Evolutionary conservation across 1,140 invertebrate species (phyloP), one percentile per base, ranked within the genome.

Genomic region (Eueides isabella): DNA sequence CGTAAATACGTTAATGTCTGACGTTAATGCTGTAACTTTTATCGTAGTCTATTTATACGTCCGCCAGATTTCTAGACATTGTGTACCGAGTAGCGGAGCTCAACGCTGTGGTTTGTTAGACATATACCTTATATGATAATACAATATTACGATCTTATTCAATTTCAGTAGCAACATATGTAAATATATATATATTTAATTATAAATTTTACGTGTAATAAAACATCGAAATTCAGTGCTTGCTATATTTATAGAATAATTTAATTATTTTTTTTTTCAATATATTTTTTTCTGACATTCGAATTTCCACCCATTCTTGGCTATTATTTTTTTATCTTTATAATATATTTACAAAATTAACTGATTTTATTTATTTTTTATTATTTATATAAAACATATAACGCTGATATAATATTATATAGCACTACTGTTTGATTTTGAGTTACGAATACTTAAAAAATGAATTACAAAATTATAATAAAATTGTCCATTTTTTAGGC

Each of bases 191-290:
- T 55, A 26, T 55, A 55, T 55, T 55, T 55, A 85, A 84, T 85
- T 86, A 87, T 81, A 88, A 87, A 85, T 76, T 84, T 85, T 85
- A 84, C 61, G 89, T 91, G 87, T 88, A 83, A 83, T 84, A 89
- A 86, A 91, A 91, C 89, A 89, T 91, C 85, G 84, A 91, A 89
- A 88, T 89, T 91, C 89, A 91, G 89, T 91, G 89, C 89, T 91
- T 86, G 80, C 87, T 89, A 91, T 90, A 79, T 75, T 86, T 82
- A 86, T 86, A 88, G 80, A 88, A 84, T 87, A 85, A 79, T 76
- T 78, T 74, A 74, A 74, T 71, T 75, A n/a, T 72, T 72, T 74
- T 64, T 71, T 55, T 55, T 55, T 80, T 77, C 70, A 69, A 74
- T 74, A 81, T 81, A 78, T 55, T 55, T 65, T 77, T 78, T 75